Base-by-base conservation (phyloP, 2,113 vertebrate genomes). In the Balaeniceps rex region DNA sequence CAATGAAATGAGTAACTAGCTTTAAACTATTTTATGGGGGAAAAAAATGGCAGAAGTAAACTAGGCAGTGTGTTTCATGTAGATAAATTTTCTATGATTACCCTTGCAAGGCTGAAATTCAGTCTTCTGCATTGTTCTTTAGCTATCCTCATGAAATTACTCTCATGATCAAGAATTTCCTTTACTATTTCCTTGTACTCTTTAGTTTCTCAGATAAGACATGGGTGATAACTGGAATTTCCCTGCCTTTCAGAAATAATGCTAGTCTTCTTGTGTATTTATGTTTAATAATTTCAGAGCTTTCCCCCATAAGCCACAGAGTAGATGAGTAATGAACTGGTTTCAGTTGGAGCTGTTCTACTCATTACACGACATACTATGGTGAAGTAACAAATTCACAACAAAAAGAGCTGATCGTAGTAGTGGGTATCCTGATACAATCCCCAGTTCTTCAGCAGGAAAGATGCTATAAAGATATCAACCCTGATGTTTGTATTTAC, bases 1-100 rank as follows among this genome's bases (percentile, higher is more conserved):
- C 93, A 94, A 86, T 93, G 87, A 93, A 92, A 97, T 94, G 85
- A 97, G 86, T 86, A 94, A 97, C 83, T 96, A 95, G 70, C 79
- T 92, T 96, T 95, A 93, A 94, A 94, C 85, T 88, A 55, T 88
- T 94, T 92, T 42, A 74, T 77, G 42, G 31, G 4, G 6, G 6
- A 29, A 71, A 54, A 60, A 46, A 46, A 54, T 23, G 21, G 47
- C 44, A 87, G 36, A 63, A 70, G 75, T 83, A 96, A 92, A 92
- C 79, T 57, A 80, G 76, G 60, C 55, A 83, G 54, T 26, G 24
- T 76, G 68, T 66, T 92, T 95, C 54, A 55, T 1, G 2, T 72
- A 81, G 55, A 66, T 83, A 52, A 65, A 36, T 92, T 80, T 86
- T 90, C 83, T 85, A 13, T 77, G 64, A 83, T 72, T 81, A 83